A percentile compares a stretch with the other conserved stretches of the same genome.
phyloP scores from a whole-genome alignment of 2,113 vertebrate genomes.

The Raja brachyura region DNA sequence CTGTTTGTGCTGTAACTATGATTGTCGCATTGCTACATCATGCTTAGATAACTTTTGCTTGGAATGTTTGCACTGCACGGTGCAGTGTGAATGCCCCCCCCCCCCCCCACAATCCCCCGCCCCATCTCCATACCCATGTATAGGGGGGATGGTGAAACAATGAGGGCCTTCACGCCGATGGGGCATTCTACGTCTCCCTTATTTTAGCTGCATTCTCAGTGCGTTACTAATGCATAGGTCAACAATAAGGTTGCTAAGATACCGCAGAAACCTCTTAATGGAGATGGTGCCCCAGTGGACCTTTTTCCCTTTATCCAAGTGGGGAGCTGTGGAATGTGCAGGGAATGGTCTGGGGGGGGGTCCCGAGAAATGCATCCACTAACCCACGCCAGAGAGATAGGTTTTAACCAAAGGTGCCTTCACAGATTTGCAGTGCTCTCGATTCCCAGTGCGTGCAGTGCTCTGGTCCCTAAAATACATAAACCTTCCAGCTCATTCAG shows the following conservation, averaged over 20 bases:
- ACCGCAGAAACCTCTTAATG: conserved; percentile 28
- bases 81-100: background rate
- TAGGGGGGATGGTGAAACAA: background rate
- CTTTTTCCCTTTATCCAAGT: conserved; percentile 26
- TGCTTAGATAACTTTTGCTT: background rate
- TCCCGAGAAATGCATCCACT: background rate
- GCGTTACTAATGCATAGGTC: conserved; percentile 29
- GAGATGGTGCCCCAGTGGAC: background rate
- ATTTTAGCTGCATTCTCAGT: conserved; percentile 19
- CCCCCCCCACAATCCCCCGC: no score
- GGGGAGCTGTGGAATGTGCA: background rate
- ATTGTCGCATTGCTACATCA: background rate
- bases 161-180: background rate
- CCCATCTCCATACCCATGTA: background rate
- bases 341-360: background rate
- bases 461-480: background rate
- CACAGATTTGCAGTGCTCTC: background rate
- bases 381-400: background rate
- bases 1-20: background rate
- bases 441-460: background rate
- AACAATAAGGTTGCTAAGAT: conserved; percentile 35
- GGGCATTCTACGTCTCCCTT: background rate
- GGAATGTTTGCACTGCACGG: background rate
- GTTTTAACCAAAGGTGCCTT: background rate
- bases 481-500: background rate